Conservation (phyloP, 2,888 invertebrate species). For the Galerucella calmariensis region DNA sequence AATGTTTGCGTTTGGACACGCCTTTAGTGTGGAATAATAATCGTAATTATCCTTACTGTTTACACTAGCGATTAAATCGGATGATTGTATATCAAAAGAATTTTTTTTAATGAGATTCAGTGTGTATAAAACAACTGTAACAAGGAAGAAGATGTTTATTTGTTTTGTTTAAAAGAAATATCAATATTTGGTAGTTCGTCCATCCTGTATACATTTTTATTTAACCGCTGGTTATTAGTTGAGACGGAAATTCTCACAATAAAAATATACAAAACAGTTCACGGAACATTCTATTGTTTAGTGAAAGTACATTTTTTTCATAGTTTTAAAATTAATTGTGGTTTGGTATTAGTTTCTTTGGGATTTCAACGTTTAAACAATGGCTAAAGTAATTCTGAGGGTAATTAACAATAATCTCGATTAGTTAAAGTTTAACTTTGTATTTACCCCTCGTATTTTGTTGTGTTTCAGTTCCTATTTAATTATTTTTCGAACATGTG, state of each 20-base stretch:
- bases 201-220: background rate
- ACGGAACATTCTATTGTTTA: conserved; percentile 9
- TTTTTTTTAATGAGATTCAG: no score
- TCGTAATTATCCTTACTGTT: background rate
- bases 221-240: background rate
- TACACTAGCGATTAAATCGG: background rate
- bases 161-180: background rate
- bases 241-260: conserved; percentile 15
- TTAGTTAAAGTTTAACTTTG: background rate
- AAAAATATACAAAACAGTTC: background rate
- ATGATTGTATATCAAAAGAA: background rate
- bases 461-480: no score
- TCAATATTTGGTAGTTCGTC: background rate
- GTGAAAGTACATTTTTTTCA: conserved; percentile 9
- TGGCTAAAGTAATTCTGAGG: background rate
- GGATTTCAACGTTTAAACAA: conserved; percentile 8
- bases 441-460: no score
- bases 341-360: conserved; percentile 6
- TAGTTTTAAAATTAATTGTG: background rate
- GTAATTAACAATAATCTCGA: background rate
- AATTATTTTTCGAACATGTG: no score
- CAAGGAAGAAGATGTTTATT: background rate
- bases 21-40: conserved; percentile 1
- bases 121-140: background rate
- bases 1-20: conserved; percentile 9